Evolutionary conservation across 2,888 invertebrate species (phyloP).

Genomic region (Cancer borealis): DNA sequence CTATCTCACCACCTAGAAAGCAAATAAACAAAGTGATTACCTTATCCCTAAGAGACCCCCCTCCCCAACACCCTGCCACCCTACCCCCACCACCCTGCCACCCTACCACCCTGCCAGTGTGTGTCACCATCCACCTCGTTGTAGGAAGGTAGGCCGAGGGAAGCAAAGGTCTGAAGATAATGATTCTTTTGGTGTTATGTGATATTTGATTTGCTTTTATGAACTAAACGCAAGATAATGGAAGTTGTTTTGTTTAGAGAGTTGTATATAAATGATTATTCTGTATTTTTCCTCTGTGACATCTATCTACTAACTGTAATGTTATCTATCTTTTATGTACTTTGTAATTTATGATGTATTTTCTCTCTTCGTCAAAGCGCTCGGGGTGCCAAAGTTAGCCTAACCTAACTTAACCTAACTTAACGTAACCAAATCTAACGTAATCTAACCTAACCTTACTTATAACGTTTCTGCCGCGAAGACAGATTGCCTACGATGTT

Average conservation of each 20-base stretch:
- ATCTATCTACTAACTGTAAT: too few species aligned
- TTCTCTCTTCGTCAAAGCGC: too few species aligned
- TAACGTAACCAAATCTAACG: background rate
- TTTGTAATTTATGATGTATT: too few species aligned
- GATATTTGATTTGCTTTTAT: background rate
- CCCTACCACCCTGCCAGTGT: background rate
- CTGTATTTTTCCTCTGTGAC: too few species aligned
- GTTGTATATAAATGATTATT: too few species aligned
- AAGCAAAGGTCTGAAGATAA: background rate
- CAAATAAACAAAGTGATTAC: conserved; percentile 11
- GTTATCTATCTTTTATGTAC: too few species aligned
- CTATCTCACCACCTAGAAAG: conserved; percentile 29
- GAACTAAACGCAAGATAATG: background rate
- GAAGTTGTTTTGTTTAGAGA: too few species aligned
- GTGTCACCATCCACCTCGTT: background rate
- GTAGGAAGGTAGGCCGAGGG: background rate
- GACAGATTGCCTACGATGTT: too few species aligned
- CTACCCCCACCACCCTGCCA: background rate
- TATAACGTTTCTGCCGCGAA: too few species aligned
- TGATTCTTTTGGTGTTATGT: too few species aligned
- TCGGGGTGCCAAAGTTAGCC: background rate
- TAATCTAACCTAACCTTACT: background rate
- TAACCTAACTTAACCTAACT: background rate
- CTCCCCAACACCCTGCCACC: background rate
- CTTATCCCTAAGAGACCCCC: background rate